Evolutionary conservation across 2,113 vertebrate species (phyloP).

Genomic region (Scalopus aquaticus): DNA sequence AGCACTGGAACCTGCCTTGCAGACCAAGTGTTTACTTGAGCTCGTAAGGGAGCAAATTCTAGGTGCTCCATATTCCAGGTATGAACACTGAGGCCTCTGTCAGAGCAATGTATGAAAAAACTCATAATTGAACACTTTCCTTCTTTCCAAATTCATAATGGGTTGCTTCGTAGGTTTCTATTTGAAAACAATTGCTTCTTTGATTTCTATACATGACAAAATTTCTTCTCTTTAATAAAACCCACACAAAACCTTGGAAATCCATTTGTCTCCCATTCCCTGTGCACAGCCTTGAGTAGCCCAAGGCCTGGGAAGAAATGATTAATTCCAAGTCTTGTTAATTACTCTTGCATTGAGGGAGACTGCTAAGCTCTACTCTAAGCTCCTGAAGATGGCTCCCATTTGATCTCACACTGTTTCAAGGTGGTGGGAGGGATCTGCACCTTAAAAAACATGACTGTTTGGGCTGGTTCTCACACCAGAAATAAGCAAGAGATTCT

Average conservation of each 20-base stretch:
- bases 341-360: neutral
- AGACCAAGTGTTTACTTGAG: neutral
- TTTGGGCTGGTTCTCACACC: rapidly evolving
- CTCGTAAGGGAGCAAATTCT: neutral
- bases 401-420: rapidly evolving
- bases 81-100: neutral
- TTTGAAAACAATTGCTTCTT: neutral
- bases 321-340: slow-evolving; percentile 44
- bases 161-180: neutral
- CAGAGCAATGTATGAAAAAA: neutral
- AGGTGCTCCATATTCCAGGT: neutral
- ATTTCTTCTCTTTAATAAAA: neutral
- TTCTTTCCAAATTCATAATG: neutral
- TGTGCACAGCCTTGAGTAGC: neutral
- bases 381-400: rapidly evolving
- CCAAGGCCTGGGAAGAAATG: neutral
- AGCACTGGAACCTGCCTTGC: rapidly evolving
- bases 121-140: neutral
- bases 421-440: neutral
- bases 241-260: neutral
- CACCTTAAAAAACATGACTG: rapidly evolving
- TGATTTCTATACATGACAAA: neutral
- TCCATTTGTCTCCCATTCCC: neutral
- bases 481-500: neutral
- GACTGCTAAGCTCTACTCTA: neutral